phyloP scores from a whole-genome alignment of 1,140 invertebrate species.

The Formica exsecta region DNA sequence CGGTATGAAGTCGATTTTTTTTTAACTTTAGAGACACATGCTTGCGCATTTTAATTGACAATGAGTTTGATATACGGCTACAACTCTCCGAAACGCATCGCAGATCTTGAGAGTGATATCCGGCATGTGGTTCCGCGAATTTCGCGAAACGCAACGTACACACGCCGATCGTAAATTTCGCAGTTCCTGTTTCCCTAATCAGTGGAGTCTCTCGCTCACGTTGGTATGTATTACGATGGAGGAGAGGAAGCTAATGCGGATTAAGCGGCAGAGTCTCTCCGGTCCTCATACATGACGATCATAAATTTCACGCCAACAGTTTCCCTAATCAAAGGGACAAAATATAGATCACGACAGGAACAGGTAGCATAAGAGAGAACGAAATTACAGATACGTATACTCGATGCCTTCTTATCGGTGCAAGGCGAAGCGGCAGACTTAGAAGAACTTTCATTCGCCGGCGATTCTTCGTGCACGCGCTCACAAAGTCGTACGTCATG shows the following conservation, averaged over 20 bases:
- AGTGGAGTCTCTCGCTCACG: conserved; percentile 1
- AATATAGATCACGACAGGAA: background rate
- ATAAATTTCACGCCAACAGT: conserved; percentile 41
- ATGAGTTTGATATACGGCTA: background rate
- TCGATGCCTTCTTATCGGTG: conserved; percentile 49
- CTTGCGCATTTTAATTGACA: background rate
- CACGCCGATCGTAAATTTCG: conserved; percentile 46
- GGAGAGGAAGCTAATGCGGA: background rate
- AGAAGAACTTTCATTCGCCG: conserved; percentile 62
- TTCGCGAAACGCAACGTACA: background rate
- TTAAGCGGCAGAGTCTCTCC: conserved; percentile 28
- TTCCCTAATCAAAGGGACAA: conserved; percentile 42
- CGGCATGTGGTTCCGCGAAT: background rate
- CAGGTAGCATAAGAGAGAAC: conserved; percentile 25
- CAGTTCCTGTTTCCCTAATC: conserved; percentile 28
- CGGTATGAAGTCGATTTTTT: too few species aligned
- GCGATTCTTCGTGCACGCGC: conserved; percentile 64
- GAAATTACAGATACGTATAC: conserved; percentile 16
- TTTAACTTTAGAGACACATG: background rate
- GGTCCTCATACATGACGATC: conserved; percentile 21
- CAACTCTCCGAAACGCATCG: background rate
- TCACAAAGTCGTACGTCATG: conserved; percentile 79
- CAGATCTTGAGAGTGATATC: background rate
- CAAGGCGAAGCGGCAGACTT: conserved; percentile 11
- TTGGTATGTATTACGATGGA: background rate